phyloP scores from a whole-genome alignment of 1,140 invertebrate genomes.

The Tetraneura akinire region DNA sequence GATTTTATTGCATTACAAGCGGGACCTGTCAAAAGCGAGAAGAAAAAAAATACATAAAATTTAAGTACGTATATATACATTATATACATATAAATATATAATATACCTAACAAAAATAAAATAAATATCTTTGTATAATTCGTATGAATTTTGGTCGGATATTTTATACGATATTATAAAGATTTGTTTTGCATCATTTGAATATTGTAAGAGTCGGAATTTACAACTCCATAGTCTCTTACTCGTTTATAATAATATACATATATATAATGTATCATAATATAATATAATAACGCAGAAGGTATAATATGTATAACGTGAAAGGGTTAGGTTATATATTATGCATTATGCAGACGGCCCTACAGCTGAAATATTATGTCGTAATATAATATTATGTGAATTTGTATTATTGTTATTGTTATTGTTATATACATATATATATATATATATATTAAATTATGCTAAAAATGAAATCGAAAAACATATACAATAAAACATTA shows the following conservation, averaged over 20 bases:
- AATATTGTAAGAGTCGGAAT: conserved; percentile 4
- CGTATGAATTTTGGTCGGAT: not conserved
- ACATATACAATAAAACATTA: no score
- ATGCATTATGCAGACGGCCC: no score
- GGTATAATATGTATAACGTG: not conserved
- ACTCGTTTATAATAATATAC: no score
- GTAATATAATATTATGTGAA: no score
- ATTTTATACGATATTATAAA: conserved; percentile 10
- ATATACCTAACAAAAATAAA: not conserved
- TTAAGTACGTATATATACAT: not conserved
- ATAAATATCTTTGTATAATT: conserved; percentile 8
- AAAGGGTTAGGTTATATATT: not conserved
- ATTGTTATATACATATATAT: no score
- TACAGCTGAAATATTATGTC: no score
- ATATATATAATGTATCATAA: not conserved
- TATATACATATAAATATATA: not conserved
- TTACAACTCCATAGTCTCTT: not conserved
- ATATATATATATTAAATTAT: no score
- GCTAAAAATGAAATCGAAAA: no score
- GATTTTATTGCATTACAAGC: conserved; percentile 39
- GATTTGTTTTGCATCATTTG: conserved; percentile 15
- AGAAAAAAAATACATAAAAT: no score
- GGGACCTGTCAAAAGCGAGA: conserved; percentile 29
- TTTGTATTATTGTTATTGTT: no score
- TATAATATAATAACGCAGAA: no score